These are phyloP conservation scores for Charaxes varanes DNA, from an alignment of 1,140 invertebrate genomes.

Conservation along the genomic window DNA sequence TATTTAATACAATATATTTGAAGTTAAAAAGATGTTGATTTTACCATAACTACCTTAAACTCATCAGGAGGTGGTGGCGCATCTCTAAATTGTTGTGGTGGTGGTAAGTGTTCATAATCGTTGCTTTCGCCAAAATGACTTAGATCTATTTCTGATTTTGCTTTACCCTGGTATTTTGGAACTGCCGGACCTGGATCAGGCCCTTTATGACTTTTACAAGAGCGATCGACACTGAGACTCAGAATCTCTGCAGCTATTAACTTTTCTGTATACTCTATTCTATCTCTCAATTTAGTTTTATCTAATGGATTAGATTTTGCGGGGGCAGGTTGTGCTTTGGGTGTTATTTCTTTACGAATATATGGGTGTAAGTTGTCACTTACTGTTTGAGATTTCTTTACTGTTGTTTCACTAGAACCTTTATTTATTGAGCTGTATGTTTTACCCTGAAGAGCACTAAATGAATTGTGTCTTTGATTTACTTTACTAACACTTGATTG, in stretches of 20 bases:
- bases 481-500: slow-evolving; percentile 34
- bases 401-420: slow-evolving; percentile 47
- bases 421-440: slow-evolving; percentile 40
- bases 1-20: neutral
- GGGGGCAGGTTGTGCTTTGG: slow-evolving; percentile 31
- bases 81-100: slow-evolving; percentile 90
- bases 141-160: slow-evolving; percentile 74
- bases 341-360: slow-evolving; percentile 65
- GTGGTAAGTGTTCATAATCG: slow-evolving; percentile 86
- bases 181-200: slow-evolving; percentile 30
- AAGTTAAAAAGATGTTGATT: no score
- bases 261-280: slow-evolving; percentile 71
- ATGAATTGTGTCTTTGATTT: slow-evolving; percentile 69
- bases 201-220: slow-evolving; percentile 51
- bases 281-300: slow-evolving; percentile 61
- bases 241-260: slow-evolving; percentile 68
- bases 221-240: slow-evolving; percentile 64
- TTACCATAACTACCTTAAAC: slow-evolving; percentile 73
- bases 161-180: slow-evolving; percentile 68
- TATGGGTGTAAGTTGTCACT: slow-evolving; percentile 68
- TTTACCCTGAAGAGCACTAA: slow-evolving; percentile 63
- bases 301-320: slow-evolving; percentile 47
- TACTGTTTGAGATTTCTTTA: slow-evolving; percentile 65
- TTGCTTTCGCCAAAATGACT: slow-evolving; percentile 73
- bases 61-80: slow-evolving; percentile 83